Evolutionary conservation across 64 coral and sea anemone species (phyloP), one percentile per base, ranked within the genome.

Genomic region (Pocillopora verrucosa): DNA sequence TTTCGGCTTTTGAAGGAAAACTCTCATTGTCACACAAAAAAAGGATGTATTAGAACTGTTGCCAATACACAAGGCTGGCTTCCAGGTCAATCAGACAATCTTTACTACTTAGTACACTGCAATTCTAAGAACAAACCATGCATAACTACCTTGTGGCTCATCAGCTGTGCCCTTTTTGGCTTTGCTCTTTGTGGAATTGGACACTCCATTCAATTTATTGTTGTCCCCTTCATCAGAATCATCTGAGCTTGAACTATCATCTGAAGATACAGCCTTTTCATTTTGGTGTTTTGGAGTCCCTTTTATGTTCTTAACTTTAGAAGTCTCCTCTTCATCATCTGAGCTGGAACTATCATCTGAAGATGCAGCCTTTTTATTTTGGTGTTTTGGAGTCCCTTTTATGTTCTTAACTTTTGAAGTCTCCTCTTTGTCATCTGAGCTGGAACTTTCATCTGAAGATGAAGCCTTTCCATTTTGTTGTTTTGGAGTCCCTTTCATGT

Each of bases 381-480:
- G 41, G 3, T 51, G 41, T 51, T 51, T 51, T 51, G 41, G 41
- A 51, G 41, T 51, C 3, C 41, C 41, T 51, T 51, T 51, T 7
- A 51, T 7, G 7, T 51, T 51, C 7, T 51, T 51, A 51, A 51
- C 41, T 51, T 4, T 51, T 7, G 41, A 51, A 51, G 41, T 51
- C 3, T 51, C 41, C 41, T 51, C 41, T 7, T 3, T 0, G 34
- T 77, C 57, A 9, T 88, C 74, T 58, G 57, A 58, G 60, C n/a
- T 75, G 9, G 67, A 68, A 60, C 72, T 75, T 59, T 76, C 70
- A 58, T 75, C 73, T 61, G 86, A 88, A 16, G 86, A 76, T 13
- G 34, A n/a, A 59, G 51, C 58, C 58, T 87, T 87, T 19, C 34
- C 14, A 14, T 51, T 78, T 59, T 26, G 16, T 38, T 78, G 15